Conservation (phyloP, 2,113 vertebrate species). For the Charina bottae region DNA sequence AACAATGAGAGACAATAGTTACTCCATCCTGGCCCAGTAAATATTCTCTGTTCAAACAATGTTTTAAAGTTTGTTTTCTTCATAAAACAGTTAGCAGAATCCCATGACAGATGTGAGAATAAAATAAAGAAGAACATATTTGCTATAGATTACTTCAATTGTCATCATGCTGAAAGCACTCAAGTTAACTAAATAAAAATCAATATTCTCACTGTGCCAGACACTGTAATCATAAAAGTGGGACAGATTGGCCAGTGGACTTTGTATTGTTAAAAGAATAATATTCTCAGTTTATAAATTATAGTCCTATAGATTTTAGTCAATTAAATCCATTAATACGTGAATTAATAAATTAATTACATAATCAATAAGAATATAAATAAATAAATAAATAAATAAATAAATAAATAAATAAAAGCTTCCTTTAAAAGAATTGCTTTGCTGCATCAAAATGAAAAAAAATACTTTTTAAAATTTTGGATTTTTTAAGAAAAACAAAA, state of each 20-base stretch:
- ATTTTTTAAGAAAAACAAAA: not conserved
- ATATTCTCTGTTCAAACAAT: not conserved
- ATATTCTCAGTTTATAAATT: not conserved
- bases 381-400: not conserved
- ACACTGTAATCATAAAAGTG: not conserved
- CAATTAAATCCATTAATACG: not conserved
- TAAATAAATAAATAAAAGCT: not conserved
- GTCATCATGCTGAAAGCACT: not conserved
- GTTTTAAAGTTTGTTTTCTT: not conserved
- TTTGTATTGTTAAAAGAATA: not conserved
- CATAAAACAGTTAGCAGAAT: not conserved
- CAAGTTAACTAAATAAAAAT: not conserved
- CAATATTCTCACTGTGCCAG: not conserved
- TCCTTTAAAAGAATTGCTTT: not conserved
- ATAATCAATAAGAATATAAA: not conserved
- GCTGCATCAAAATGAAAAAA: not conserved
- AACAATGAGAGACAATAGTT: not conserved
- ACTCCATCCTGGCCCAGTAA: not conserved
- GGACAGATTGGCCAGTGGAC: not conserved
- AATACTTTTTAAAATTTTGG: not conserved
- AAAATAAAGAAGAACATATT: not conserved
- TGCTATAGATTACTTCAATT: conserved; percentile 10
- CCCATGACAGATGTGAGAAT: not conserved
- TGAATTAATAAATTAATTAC: not conserved
- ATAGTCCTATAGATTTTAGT: not conserved